Base-by-base conservation (phyloP, 2,888 invertebrate species). In the Synanthedon tipuliformis region DNA sequence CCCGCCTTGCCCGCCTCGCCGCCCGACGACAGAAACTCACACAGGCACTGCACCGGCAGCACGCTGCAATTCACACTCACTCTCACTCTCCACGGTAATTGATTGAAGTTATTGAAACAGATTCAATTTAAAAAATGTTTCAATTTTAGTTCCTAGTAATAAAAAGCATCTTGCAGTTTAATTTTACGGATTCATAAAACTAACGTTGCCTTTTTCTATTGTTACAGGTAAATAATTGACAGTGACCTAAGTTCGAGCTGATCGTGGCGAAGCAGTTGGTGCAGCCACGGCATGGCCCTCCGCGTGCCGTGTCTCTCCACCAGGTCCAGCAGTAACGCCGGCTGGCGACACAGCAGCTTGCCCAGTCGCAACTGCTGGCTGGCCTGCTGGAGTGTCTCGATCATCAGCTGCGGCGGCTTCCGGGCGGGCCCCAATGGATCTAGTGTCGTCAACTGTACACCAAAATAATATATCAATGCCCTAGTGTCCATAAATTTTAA, bases 211-310 rank as follows among this genome's bases (percentile, higher is more conserved):
- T 3, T 3, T 18, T 18, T 5, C 27, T 4, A 27, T 3, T 27
- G 1, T 27, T 27, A 27, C 27, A 27, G 5, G 34, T 34, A 7
- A 34, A 10, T 34, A 34, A 34, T 34, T 34, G 8, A 10, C 1
- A 34, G 10, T 15, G 62, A 89, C 89, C 86, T 90, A 45, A 94
- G 88, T 15, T 95, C 94, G 1, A 95, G 94, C 69, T 97, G 97
- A 60, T 95, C 95, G 63, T 94, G 95, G 64, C 97, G 94, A 12
- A 98, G 95, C 56, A 98, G 88, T 75, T 97, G 96, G 8, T 97
- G 96, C 57, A 98, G 86, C 98, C 98, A 98, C 3, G 98, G 97
- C 96, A 98, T 97, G 48, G 97, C 96, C 61, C 96, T 94, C 0
- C 95, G 92, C 8, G 96, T 93, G 60, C 95, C 95, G 73, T 94